Conservation (phyloP, 2,888 invertebrate species). For the Zonitis immaculata region DNA sequence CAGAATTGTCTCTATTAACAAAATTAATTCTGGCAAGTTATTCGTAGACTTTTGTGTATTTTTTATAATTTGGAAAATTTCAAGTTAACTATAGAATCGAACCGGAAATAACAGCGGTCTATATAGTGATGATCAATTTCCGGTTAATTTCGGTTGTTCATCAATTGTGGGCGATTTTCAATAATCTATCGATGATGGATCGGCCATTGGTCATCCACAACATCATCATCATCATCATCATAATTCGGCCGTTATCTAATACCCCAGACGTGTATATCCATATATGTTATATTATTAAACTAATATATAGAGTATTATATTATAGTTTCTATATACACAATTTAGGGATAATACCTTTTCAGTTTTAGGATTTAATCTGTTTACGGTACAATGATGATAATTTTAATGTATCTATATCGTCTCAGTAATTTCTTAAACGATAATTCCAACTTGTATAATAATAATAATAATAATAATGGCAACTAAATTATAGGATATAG, state of each 20-base stretch:
- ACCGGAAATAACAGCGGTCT: too few species aligned
- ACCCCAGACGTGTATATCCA: not conserved
- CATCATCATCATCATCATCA: not conserved
- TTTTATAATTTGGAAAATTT: too few species aligned
- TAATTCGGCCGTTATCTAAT: not conserved
- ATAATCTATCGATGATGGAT: too few species aligned
- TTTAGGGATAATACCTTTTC: not conserved
- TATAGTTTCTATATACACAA: not conserved
- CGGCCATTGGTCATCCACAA: not conserved
- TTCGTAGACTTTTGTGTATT: too few species aligned
- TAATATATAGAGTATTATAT: not conserved
- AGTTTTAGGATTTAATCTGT: constrained; percentile 9
- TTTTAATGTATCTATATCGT: constrained; percentile 5
- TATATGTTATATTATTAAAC: not conserved
- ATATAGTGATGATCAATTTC: too few species aligned
- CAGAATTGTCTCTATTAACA: too few species aligned
- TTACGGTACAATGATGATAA: constrained; percentile 7
- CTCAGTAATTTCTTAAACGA: constrained; percentile 10
- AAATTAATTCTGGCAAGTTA: too few species aligned
- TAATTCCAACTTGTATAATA: not conserved
- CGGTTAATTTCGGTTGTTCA: too few species aligned
- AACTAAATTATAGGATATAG: too few species aligned
- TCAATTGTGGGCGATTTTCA: too few species aligned
- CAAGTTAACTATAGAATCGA: too few species aligned
- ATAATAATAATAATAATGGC: too few species aligned